These are phyloP conservation scores for Brachyptera putata DNA, from an alignment of 2,888 invertebrate species.

Conservation along the genomic window DNA sequence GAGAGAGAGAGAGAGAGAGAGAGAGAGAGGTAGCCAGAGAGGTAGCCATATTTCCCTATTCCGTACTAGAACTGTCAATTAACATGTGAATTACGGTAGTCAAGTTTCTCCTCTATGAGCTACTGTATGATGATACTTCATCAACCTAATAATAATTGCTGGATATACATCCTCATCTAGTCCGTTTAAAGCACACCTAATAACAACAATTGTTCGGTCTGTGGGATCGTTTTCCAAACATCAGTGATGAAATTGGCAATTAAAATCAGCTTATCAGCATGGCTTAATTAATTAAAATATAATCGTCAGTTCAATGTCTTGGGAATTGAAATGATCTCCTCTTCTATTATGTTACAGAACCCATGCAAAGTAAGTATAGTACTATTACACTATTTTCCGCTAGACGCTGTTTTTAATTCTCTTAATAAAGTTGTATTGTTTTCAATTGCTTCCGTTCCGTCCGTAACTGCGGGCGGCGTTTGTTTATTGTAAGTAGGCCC, in stretches of 20 bases:
- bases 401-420: too few relatives aligned
- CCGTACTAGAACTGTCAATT: constrained; percentile 19
- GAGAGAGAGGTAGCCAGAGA: background rate
- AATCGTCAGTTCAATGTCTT: too few relatives aligned
- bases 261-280: background rate
- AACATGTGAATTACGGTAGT: constrained; percentile 11
- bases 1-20: background rate
- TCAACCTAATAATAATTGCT: constrained; percentile 17
- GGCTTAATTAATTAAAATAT: background rate
- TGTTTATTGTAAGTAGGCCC: too few relatives aligned
- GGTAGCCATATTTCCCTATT: constrained; percentile 1
- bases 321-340: too few relatives aligned
- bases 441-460: too few relatives aligned
- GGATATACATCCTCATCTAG: too few relatives aligned
- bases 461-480: too few relatives aligned
- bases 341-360: too few relatives aligned
- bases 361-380: too few relatives aligned
- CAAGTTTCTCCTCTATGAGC: background rate
- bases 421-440: too few relatives aligned
- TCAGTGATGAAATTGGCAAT: background rate
- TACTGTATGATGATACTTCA: background rate
- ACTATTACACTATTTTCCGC: too few relatives aligned
- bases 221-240: constrained; percentile 2
- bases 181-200: too few relatives aligned
- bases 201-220: constrained; percentile 13